Percentiles rank a stretch among this genome's conserved stretches.
These are phyloP conservation scores for Trematomus bernacchii DNA, from an alignment of 2,797 vertebrate genomes.

Conservation along the genomic window DNA sequence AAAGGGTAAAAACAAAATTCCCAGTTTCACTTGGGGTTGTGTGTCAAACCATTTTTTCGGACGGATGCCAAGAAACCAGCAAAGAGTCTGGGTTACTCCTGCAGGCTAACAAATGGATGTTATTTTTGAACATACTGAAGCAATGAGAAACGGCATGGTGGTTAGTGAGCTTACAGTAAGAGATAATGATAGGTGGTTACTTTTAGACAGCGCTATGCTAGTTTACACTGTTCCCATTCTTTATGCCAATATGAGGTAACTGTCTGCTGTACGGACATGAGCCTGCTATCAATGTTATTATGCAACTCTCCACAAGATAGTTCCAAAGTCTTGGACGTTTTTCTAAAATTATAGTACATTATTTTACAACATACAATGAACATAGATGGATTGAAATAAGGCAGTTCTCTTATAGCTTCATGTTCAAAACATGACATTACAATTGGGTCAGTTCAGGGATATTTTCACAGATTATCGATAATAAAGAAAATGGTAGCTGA, in stretches of 20 bases:
- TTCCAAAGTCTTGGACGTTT: background rate
- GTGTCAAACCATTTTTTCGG: background rate
- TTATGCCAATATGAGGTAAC: background rate
- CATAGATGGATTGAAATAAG: background rate
- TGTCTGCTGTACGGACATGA: background rate
- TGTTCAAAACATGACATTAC: background rate
- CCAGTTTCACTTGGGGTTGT: background rate
- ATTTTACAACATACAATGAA: background rate
- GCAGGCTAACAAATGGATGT: background rate
- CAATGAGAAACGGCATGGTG: background rate
- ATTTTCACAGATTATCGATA: background rate
- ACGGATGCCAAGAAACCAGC: slow-evolving; percentile 1
- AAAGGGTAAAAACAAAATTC: background rate
- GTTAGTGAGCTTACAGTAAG: slow-evolving; percentile 3
- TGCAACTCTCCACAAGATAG: background rate
- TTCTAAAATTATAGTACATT: background rate
- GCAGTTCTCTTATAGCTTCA: background rate
- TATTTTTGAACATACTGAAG: slow-evolving; percentile 1
- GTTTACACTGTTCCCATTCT: background rate
- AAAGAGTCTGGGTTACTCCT: background rate
- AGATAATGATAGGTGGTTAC: background rate
- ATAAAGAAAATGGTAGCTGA: slow-evolving; percentile 4
- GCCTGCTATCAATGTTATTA: no score
- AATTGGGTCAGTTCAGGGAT: slow-evolving; percentile 5
- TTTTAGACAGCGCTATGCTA: background rate